A percentile compares a stretch with the other conserved stretches of the same genome.
Evolutionary conservation across 2,797 vertebrate genomes (phyloP).

Genomic region (Podarcis siculus): DNA sequence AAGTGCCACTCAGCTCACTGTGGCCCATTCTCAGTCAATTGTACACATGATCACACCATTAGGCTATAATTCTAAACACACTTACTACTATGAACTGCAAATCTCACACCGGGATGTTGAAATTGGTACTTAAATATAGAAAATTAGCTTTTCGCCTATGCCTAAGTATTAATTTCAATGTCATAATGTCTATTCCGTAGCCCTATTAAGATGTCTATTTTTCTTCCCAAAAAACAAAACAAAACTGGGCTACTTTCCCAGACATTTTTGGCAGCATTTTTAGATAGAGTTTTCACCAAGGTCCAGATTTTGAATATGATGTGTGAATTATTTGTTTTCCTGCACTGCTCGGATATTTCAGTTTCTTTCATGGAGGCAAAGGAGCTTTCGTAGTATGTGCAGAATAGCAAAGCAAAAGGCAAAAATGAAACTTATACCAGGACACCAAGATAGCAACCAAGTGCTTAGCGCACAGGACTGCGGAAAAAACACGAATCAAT

Average conservation of each 20-base stretch:
- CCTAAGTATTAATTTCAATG: slow-evolving; percentile 47
- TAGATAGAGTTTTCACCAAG: slow-evolving; percentile 42
- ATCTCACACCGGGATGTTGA: slow-evolving; percentile 37
- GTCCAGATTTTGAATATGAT: slow-evolving; percentile 28
- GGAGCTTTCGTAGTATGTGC: neutral
- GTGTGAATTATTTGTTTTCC: neutral
- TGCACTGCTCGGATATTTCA: neutral
- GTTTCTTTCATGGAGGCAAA: neutral
- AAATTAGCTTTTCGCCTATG: slow-evolving; percentile 42
- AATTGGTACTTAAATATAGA: slow-evolving; percentile 44
- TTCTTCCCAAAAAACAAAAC: slow-evolving; percentile 24
- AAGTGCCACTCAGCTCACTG: neutral
- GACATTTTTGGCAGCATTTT: slow-evolving; percentile 44
- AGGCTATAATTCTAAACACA: neutral
- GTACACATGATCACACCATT: too few relatives aligned
- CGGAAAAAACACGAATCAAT: slow-evolving; percentile 13
- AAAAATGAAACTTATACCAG: neutral
- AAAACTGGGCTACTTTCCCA: slow-evolving; percentile 59
- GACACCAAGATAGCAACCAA: neutral
- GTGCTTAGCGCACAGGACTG: slow-evolving; percentile 15
- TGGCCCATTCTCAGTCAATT: neutral
- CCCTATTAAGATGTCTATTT: slow-evolving; percentile 20
- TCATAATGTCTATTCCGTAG: slow-evolving; percentile 49
- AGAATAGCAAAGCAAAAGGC: neutral
- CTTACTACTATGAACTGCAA: neutral